Base-by-base conservation (phyloP, 2,888 invertebrate genomes). In the Blomia tropicalis region DNA sequence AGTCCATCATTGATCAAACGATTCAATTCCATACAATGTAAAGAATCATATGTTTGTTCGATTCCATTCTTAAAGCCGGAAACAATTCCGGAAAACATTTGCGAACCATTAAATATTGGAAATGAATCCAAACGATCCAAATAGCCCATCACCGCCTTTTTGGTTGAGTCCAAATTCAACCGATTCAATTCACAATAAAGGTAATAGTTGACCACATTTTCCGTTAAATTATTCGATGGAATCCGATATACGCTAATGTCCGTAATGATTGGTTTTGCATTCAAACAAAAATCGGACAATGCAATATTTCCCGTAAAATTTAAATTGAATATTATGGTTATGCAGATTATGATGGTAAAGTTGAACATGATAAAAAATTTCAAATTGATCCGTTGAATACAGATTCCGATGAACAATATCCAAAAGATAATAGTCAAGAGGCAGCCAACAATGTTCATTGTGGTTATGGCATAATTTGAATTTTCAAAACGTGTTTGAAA, bases 241-340 rank as follows among this genome's bases (percentile, higher is more conserved):
- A 56, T 27, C 23, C 29, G 25, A 36, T 56, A 29, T 19, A 56
- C 56, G 29, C 2, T 29, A 2, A 56, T 56, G 29, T 56, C 56
- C 4, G 31, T 43, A 4, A 62, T 62, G 27, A 27, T 31, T 14
- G 32, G 62, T 30, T 62, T 62, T 7, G 56, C 62, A 4, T 31
- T 22, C 1, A 54, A 30, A 23, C 62, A 62, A 30, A 62, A 62
- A 31, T 62, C 62, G 5, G 62, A 56, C 14, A 3, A 23, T n/a
- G 56, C 62, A 1, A 62, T 58, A 1, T 43, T 23, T 31, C 1
- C 27, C 4, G n/a, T 51, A 17, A 62, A 32, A 31, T 56, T 23
- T n/a, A 29, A 25, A 36, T 36, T 29, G 11, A 56, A 56, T n/a
- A 56, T 56, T 11, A 17, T 14, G 2, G 27, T 56, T 3, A 27